Percentiles rank a stretch among this genome's conserved stretches.
Evolutionary conservation across 2,113 vertebrate genomes (phyloP).

Genomic region (Sander vitreus): DNA sequence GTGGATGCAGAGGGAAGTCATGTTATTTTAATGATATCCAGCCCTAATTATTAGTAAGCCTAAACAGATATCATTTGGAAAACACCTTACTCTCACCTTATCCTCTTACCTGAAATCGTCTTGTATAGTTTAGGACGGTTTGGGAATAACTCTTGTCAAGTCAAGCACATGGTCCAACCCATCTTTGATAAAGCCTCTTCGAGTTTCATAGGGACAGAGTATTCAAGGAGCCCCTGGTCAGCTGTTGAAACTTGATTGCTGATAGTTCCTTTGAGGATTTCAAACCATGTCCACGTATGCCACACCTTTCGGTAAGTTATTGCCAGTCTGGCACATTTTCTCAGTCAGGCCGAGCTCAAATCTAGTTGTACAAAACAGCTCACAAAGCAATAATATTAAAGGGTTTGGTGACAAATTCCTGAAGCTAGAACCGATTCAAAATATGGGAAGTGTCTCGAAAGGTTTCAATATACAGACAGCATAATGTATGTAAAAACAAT

Average conservation of each 20-base stretch:
- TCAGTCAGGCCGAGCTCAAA: neutral
- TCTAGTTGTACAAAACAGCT: neutral
- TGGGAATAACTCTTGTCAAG: conserved; percentile 1
- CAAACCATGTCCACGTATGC: conserved; percentile 2
- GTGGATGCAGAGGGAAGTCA: too few relatives aligned
- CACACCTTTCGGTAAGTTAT: neutral
- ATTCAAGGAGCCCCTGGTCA: neutral
- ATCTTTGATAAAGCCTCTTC: conserved; percentile 10
- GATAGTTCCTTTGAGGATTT: neutral
- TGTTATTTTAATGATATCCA: too few relatives aligned
- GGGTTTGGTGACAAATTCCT: neutral
- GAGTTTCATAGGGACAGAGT: neutral
- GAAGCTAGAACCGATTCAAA: neutral
- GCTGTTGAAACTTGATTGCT: neutral
- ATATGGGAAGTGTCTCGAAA: neutral
- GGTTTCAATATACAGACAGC: neutral
- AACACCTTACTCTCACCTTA: neutral
- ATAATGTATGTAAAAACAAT: neutral
- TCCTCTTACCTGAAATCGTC: conserved; percentile 8
- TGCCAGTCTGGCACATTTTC: neutral
- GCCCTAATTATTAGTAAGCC: neutral
- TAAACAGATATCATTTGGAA: neutral
- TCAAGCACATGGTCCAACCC: conserved; percentile 1
- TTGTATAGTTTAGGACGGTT: neutral
- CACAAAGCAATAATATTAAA: neutral